phyloP scores from a whole-genome alignment of 2,888 invertebrate genomes.

The Sinopyrophorus schimmeli region DNA sequence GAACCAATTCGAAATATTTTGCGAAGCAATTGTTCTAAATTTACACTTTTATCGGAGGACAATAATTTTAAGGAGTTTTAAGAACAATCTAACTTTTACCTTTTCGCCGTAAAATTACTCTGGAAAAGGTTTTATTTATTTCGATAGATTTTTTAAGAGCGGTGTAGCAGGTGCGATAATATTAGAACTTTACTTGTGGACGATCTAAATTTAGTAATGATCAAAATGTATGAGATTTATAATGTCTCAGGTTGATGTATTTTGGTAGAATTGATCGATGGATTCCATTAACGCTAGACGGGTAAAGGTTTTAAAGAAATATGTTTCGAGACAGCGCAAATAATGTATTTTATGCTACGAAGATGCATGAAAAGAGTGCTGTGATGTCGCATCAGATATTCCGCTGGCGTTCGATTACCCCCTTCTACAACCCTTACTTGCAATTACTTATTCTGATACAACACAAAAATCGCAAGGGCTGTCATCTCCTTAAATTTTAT shows the following conservation, averaged over 20 bases:
- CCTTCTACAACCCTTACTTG: too few relatives aligned
- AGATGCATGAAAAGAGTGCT: slow-evolving; percentile 16
- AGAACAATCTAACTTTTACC: too few relatives aligned
- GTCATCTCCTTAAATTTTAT: too few relatives aligned
- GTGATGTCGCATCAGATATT: slow-evolving; percentile 11
- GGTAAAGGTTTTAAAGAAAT: slow-evolving; percentile 40
- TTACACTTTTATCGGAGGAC: slow-evolving; percentile 25
- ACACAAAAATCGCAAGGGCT: slow-evolving; percentile 1
- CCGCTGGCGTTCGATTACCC: slow-evolving; percentile 8
- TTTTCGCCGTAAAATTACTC: too few relatives aligned
- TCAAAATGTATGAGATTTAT: slow-evolving; percentile 25
- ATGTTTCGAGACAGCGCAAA: slow-evolving; percentile 37
- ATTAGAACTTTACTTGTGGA: too few relatives aligned
- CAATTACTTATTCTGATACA: slow-evolving; percentile 14
- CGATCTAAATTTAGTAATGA: slow-evolving; percentile 15
- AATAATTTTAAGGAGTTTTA: slow-evolving; percentile 23
- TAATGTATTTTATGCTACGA: slow-evolving; percentile 35
- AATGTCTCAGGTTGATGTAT: slow-evolving; percentile 42
- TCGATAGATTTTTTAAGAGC: too few relatives aligned
- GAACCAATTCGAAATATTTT: slow-evolving; percentile 19
- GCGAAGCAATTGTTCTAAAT: slow-evolving; percentile 20
- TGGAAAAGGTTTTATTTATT: too few relatives aligned
- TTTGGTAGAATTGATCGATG: slow-evolving; percentile 43
- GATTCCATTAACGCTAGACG: slow-evolving; percentile 41
- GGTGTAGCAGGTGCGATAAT: too few relatives aligned